These are phyloP conservation scores for Damaliscus lunatus DNA, from an alignment of 2,113 vertebrate species.

Conservation along the genomic window DNA sequence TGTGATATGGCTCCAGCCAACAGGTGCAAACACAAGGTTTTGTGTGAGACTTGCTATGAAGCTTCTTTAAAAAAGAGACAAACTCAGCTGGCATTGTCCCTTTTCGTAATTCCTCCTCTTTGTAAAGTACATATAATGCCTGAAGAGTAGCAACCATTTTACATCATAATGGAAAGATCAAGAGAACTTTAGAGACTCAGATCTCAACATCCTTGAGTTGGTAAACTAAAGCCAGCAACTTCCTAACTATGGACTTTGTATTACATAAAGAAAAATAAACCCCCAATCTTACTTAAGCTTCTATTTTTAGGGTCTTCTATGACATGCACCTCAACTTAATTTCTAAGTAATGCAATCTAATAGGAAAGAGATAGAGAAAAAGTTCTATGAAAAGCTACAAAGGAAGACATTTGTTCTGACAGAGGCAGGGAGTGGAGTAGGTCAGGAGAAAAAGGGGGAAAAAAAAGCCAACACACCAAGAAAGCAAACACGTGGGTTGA, in stretches of 20 bases:
- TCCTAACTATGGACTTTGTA: not conserved
- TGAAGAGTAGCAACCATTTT: not conserved
- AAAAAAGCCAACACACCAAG: not conserved
- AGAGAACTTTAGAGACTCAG: not conserved
- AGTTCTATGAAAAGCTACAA: not conserved
- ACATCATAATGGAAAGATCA: not conserved
- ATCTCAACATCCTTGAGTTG: not conserved
- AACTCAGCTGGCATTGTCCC: not conserved
- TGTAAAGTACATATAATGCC: not conserved
- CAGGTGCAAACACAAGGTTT: not conserved
- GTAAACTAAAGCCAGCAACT: constrained; percentile 22
- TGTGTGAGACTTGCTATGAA: not conserved
- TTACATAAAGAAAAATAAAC: not conserved
- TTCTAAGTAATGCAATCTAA: constrained; percentile 29
- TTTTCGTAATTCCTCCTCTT: not conserved
- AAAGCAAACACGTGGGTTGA: not conserved
- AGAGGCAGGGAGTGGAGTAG: not conserved
- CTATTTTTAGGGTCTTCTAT: not conserved
- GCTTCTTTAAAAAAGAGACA: not conserved
- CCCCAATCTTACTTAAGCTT: not conserved
- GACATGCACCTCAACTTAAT: not conserved
- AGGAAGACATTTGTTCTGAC: not conserved
- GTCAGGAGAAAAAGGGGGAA: not conserved
- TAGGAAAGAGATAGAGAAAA: not conserved
- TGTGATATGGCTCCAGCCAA: not conserved